Percentiles rank a stretch among this genome's conserved stretches.
Conservation (phyloP, 1,140 invertebrate genomes). For the Neotoxoptera formosana region DNA sequence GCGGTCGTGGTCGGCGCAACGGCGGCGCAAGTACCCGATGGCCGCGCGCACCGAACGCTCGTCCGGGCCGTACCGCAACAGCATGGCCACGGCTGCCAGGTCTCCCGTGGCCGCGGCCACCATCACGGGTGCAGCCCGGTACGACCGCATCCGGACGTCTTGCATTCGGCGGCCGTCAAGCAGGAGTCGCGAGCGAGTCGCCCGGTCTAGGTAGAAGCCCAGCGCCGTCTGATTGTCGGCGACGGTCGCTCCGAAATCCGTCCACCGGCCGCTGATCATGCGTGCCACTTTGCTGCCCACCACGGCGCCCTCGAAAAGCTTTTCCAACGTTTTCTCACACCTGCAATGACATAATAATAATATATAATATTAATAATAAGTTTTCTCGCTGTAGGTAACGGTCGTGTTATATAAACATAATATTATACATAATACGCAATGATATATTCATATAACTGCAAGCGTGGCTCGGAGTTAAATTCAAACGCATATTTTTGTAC, state of each 20-base stretch:
- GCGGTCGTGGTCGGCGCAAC: conserved; percentile 65
- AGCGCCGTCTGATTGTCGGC: conserved; percentile 78
- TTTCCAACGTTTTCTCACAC: conserved; percentile 82
- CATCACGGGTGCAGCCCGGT: conserved; percentile 72
- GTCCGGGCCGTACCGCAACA: conserved; percentile 74
- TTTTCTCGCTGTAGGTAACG: background rate
- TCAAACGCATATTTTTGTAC: background rate
- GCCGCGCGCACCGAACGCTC: conserved; percentile 65
- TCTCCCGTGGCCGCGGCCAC: conserved; percentile 75
- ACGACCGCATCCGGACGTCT: conserved; percentile 73
- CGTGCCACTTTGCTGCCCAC: conserved; percentile 79
- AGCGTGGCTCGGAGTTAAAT: background rate
- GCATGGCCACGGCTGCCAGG: conserved; percentile 75
- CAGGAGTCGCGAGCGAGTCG: conserved; percentile 68
- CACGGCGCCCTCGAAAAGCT: conserved; percentile 79
- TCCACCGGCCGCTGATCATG: conserved; percentile 83
- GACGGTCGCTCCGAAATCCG: conserved; percentile 74
- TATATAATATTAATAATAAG: background rate
- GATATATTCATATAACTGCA: background rate
- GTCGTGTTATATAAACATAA: too few species aligned
- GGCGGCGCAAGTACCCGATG: conserved; percentile 63
- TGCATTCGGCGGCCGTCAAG: conserved; percentile 61
- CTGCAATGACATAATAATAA: background rate
- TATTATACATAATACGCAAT: background rate
- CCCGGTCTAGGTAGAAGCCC: conserved; percentile 79